Conservation (phyloP, 92 coral and sea anemone genomes). For the Bergia puertoricense region DNA sequence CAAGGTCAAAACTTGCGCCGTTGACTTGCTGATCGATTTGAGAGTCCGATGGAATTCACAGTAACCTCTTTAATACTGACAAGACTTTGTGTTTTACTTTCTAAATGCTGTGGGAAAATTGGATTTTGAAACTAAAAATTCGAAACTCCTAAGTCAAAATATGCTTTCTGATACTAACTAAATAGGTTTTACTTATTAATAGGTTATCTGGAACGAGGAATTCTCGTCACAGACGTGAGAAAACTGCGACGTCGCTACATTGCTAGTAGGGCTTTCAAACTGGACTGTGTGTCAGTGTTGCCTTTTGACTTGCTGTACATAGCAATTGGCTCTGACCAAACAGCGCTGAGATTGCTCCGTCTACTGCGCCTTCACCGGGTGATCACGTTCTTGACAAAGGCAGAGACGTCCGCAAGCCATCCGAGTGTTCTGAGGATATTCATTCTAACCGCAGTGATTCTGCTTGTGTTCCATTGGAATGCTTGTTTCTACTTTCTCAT, state of each 20-base stretch:
- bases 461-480: constrained; percentile 86
- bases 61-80: too few relatives aligned
- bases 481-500: constrained; percentile 83
- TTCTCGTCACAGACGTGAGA: constrained; percentile 70
- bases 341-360: constrained; percentile 61
- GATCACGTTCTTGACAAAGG: constrained; percentile 56
- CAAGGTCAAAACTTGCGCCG: too few relatives aligned
- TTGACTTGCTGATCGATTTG: too few relatives aligned
- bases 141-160: not conserved
- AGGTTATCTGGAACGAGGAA: constrained; percentile 80
- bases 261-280: constrained; percentile 49
- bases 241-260: constrained; percentile 68
- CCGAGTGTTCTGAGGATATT: constrained; percentile 66
- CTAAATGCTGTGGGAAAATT: too few relatives aligned
- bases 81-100: too few relatives aligned
- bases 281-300: constrained; percentile 71
- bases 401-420: constrained; percentile 66
- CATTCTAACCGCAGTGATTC: constrained; percentile 59
- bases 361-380: constrained; percentile 77
- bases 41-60: too few relatives aligned
- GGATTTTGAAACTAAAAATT: not conserved
- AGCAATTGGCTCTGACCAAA: constrained; percentile 50
- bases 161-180: too few relatives aligned
- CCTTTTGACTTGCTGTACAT: constrained; percentile 75
- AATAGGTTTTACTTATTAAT: not conserved